These are phyloP conservation scores for Cryptomyrus ogoouensis DNA, from an alignment of 2,113 vertebrate genomes.

Conservation along the genomic window DNA sequence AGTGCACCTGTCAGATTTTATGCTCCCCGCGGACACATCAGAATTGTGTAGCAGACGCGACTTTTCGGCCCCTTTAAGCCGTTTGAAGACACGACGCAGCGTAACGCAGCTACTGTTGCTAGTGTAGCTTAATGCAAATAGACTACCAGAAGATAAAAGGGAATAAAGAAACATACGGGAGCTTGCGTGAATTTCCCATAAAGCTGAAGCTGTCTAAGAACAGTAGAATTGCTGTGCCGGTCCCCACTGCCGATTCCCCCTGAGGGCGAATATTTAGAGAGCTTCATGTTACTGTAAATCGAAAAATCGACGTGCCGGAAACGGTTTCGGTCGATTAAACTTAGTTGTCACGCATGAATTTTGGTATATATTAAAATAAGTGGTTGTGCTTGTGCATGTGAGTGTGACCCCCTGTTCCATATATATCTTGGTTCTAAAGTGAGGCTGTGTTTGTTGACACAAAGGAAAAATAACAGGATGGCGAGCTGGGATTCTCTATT, in stretches of 20 bases:
- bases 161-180: neutral
- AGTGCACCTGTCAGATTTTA: neutral
- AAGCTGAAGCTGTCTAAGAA: neutral
- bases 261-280: neutral
- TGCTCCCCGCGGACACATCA: neutral
- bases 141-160: neutral
- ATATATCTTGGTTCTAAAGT: constrained; percentile 21
- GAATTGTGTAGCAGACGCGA: neutral
- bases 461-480: constrained; percentile 63
- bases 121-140: neutral
- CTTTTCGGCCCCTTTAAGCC: neutral
- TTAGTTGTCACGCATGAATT: neutral
- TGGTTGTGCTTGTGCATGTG: neutral
- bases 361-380: neutral
- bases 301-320: neutral
- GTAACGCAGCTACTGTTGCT: neutral
- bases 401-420: neutral
- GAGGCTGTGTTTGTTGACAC: constrained; percentile 42
- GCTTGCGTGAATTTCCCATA: neutral
- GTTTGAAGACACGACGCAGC: neutral
- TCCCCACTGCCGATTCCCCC: neutral
- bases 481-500: constrained; percentile 28
- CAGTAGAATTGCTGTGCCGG: neutral
- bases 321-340: neutral
- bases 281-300: neutral